phyloP scores from a whole-genome alignment of 2,888 invertebrate genomes.

The Cephalotes varians region DNA sequence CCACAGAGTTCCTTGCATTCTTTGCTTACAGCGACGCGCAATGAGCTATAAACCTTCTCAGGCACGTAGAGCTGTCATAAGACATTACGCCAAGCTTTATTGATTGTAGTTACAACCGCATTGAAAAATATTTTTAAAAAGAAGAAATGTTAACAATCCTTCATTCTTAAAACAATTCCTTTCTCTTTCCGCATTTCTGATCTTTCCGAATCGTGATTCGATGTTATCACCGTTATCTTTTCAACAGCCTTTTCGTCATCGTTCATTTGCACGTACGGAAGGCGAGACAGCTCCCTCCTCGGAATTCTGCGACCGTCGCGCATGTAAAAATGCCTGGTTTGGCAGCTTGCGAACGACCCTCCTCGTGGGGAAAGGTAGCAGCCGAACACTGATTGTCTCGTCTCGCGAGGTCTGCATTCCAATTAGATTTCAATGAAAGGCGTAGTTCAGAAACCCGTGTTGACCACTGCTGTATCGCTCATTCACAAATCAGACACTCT shows the following conservation, averaged over 20 bases:
- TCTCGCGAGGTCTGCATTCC: conserved; percentile 74
- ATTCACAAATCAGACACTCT: conserved; percentile 79
- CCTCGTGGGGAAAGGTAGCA: conserved; percentile 65
- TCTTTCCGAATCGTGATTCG: not conserved
- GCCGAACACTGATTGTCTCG: conserved; percentile 73
- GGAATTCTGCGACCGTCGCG: conserved; percentile 67
- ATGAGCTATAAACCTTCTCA: conserved; percentile 43
- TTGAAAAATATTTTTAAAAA: conserved; percentile 4
- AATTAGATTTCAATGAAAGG: conserved; percentile 82
- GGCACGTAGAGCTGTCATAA: conserved; percentile 36
- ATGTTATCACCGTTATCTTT: not conserved
- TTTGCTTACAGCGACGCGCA: conserved; percentile 33
- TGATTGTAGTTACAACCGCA: not conserved
- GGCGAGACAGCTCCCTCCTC: conserved; percentile 44
- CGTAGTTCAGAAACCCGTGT: conserved; percentile 74
- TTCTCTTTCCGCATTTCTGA: not conserved
- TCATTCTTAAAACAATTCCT: not conserved
- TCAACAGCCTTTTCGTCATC: conserved; percentile 9
- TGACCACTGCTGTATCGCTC: conserved; percentile 74
- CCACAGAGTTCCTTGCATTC: conserved; percentile 58
- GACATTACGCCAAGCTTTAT: conserved; percentile 25
- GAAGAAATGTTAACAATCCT: conserved; percentile 4
- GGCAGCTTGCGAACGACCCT: conserved; percentile 70
- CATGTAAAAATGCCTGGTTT: conserved; percentile 79
- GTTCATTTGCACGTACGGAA: conserved; percentile 10